Base-by-base conservation (phyloP, 1,140 invertebrate species). In the Drosophila tani region DNA sequence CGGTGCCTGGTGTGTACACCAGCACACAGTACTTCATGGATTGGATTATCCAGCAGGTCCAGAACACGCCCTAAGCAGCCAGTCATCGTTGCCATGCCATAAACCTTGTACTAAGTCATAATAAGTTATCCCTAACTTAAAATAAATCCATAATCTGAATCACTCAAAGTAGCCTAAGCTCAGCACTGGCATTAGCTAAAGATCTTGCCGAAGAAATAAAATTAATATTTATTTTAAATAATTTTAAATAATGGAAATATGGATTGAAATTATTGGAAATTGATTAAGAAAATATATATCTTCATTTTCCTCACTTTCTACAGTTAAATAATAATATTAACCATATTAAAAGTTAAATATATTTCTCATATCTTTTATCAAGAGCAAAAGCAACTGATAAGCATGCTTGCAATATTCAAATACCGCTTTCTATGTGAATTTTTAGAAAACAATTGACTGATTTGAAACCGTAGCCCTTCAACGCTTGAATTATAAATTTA, bases 1-100 rank as follows among this genome's bases (percentile, higher is more conserved):
- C 95, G 5, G 95, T 94, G 63, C 96, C 97, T 0, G 96, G 96
- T 0, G 96, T 97, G 6, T 97, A 97, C 85, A 94, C 96, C 0
- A 94, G 94, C 63, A 95, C 96, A 0, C 94, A 95, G 11, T 69
- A 93, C 29, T 96, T 94, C 67, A 71, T 95, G 19, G 94, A 95
- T 50, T 93, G 92, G 92, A 92, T 93, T 32, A 51, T 80, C 32
- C 40, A 81, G 11, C 82, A 80, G 56, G 65, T 93, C 43, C 68
- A 71, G 62, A 11, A 90, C 40, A 90, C 85, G 17, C 2, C 38
- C 4, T 78, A 19, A 69, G 7, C 24, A 27, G 41, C 59, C 43
- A 27, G 41, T 45, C 43, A 59, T 50, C n/a, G 24, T 41, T 46
- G 38, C 27, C 49, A 41, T 43, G 17, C 43, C 53, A 55, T 55